phyloP scores from a whole-genome alignment of 1,140 invertebrate species.

The Drosophila oshimai region DNA sequence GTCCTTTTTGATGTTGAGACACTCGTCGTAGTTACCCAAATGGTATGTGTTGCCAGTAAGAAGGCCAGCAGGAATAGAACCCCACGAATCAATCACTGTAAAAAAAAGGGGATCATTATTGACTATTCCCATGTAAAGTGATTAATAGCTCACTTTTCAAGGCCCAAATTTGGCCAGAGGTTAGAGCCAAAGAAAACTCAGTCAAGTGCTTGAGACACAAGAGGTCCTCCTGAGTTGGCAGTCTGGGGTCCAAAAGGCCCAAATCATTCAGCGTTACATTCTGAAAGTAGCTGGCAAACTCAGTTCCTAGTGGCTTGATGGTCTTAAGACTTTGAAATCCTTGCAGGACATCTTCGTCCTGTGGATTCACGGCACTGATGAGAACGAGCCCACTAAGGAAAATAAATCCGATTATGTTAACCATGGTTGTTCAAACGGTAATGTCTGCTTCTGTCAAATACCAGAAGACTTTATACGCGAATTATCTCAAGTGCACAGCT shows the following conservation, averaged over 20 bases:
- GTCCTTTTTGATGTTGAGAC: constrained; percentile 17
- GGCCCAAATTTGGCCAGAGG: not conserved
- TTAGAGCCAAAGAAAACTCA: not conserved
- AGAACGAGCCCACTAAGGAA: not conserved
- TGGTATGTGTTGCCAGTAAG: constrained; percentile 19
- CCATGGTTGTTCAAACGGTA: not conserved
- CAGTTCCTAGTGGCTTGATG: not conserved
- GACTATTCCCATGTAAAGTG: too few species aligned
- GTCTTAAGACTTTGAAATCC: not conserved
- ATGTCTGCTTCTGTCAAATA: not conserved
- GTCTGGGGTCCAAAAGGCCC: not conserved
- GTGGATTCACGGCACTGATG: not conserved
- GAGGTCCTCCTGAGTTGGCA: not conserved
- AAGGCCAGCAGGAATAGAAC: constrained; percentile 4
- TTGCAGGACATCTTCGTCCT: not conserved
- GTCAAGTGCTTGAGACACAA: not conserved
- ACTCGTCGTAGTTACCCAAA: constrained; percentile 55
- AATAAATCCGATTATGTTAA: not conserved
- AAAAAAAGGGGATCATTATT: not conserved
- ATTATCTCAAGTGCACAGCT: not conserved
- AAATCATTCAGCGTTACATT: constrained; percentile 13
- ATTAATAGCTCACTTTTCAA: not conserved
- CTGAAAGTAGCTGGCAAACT: constrained; percentile 16
- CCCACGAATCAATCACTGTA: constrained; percentile 59
- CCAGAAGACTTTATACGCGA: not conserved